These are phyloP conservation scores for Anoplius nigerrimus DNA, from an alignment of 2,888 invertebrate species.

Conservation along the genomic window DNA sequence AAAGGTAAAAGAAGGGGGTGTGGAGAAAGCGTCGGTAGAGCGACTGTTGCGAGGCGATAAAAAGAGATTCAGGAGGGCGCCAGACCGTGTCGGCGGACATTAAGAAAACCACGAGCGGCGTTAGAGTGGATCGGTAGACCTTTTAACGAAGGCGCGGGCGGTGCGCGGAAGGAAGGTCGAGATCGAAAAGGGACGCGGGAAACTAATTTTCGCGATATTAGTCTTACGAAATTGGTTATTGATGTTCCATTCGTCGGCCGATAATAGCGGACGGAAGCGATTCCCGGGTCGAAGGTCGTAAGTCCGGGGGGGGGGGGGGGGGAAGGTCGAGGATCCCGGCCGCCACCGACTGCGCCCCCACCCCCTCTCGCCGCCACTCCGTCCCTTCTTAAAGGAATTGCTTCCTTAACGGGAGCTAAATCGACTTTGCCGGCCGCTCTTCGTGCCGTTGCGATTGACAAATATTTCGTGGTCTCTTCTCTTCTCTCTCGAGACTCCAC, in stretches of 20 bases:
- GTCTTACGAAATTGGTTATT: constrained; percentile 72
- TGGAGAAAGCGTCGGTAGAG: constrained; percentile 3
- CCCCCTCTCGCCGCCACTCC: neutral
- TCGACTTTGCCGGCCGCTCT: constrained; percentile 51
- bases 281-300: constrained; percentile 56
- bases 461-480: constrained; percentile 59
- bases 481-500: constrained; percentile 16
- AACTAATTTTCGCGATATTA: constrained; percentile 73
- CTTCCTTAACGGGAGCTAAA: constrained; percentile 61
- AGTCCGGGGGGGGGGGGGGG: too few relatives aligned
- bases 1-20: constrained; percentile 13
- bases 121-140: constrained; percentile 34
- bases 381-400: constrained; percentile 58
- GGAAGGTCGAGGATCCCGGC: constrained; percentile 51
- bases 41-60: constrained; percentile 34
- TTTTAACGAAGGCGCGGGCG: constrained; percentile 42
- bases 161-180: constrained; percentile 9
- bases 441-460: constrained; percentile 61
- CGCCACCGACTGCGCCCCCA: constrained; percentile 17
- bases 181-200: constrained; percentile 42
- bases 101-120: constrained; percentile 43
- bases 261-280: constrained; percentile 61
- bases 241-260: constrained; percentile 66
- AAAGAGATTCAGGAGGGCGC: constrained; percentile 48
- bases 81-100: constrained; percentile 35